Evolutionary conservation across 2,113 vertebrate genomes (phyloP), one percentile per base, ranked within the genome.

Genomic region (Chaetura pelagica): DNA sequence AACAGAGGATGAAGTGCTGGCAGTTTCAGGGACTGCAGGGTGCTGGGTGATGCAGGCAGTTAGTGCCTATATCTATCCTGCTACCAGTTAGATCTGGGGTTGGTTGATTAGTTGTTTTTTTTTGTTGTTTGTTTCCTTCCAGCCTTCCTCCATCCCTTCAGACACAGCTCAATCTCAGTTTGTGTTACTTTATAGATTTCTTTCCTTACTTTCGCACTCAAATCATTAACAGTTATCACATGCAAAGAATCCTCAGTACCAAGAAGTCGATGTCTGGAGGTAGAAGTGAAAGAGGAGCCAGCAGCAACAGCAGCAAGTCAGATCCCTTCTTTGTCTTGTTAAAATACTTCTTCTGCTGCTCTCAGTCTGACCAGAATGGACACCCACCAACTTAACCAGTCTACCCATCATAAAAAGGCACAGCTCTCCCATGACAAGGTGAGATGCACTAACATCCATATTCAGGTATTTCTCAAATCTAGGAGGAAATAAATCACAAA

Each of bases 321-420:
- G 46, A 66, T 72, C 59, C 58, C 66, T 84, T 84, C 49, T 66
- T 44, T 35, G 42, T 40, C 76, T 78, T 86, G 55, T 35, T 87
- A 69, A 93, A 97, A 92, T 8, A 92, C 83, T 11, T 42, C 24
- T 46, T 57, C 32, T 30, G 79, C 64, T 79, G 6, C 68, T 96
- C 79, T 51, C 63, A n/a, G 1, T 73, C 73, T 91, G 79, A 27
- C 38, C 42, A 93, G 84, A 76, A 86, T 6, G 7, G 62, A 66
- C n/a, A 24, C 20, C 35, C 57, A 81, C 7, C 58, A 85, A 15
- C 15, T 55, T 75, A 67, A 52, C 22, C 24, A 63, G 10, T 32
- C 32, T 51, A 11, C 51, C 29, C 49, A 42, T 10, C 57, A 11
- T 42, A 30, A 22, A 22, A 2, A 10, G 48, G 26, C 66, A 59